Base-by-base conservation (phyloP, 2,113 vertebrate genomes). In the Coturnix japonica region DNA sequence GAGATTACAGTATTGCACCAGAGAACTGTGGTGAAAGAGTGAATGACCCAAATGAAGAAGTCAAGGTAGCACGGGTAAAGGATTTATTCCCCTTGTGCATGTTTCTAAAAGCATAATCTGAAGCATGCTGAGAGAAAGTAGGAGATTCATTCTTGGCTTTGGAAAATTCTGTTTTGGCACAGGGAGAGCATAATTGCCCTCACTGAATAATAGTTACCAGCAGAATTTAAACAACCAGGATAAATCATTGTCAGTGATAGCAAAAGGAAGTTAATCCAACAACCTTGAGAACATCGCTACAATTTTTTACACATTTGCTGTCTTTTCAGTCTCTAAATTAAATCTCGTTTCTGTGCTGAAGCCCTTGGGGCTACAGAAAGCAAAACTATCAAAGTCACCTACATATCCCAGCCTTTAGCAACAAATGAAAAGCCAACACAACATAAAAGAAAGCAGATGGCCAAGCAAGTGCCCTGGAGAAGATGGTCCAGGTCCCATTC, bases 221-320 rank as follows among this genome's bases (percentile, higher is more conserved):
- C 54, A 76, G 91, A 90, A 95, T 90, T 89, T 79, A 87, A 96
- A 95, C 86, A 82, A 93, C 91, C 84, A 66, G 81, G 92, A 94
- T 94, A 95, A 95, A 93, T 94, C 95, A 90, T 23, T 89, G 83
- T 91, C 92, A 93, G 84, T 86, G 81, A 73, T 56, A 94, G 89
- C 84, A 89, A 75, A 59, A 85, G 71, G 77, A 95, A 85, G 49
- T 77, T 93, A 89, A 89, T 84, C 81, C 92, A 93, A 81, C 66
- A 92, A 91, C 91, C 94, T 84, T 92, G 86, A 91, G 77, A 90
- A 86, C 77, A 89, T 65, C 77, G 66, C 39, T 90, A 71, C 28
- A 18, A 79, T 90, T 91, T 95, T 93, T 96, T 86, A 93, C 81
- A 92, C 66, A 63, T 90, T 95, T 79, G 90, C 66, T 87, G 4